Base-by-base conservation (phyloP, 2,888 invertebrate genomes). In the Urechis unicinctus region DNA sequence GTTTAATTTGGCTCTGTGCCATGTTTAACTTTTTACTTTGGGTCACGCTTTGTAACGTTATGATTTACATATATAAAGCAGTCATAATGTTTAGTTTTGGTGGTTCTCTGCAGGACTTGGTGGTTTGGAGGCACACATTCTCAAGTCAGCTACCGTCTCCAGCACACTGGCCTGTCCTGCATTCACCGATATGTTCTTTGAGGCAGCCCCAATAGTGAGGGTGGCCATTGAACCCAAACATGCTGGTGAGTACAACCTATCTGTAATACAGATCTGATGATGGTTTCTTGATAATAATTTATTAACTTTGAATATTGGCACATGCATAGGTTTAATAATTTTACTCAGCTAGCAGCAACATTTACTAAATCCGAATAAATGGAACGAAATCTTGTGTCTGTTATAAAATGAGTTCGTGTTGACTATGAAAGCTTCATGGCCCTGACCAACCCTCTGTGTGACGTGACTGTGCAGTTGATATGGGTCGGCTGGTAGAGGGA, bases 141-240 rank as follows among this genome's bases (percentile, higher is more conserved):
- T 94, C 0, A 91, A 94, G 79, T 91, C 91, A 1, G 93, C 90
- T 0, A 96, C 97, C 0, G 75, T 98, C 24, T 89, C 91, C 49
- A 87, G 84, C 59, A 88, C 85, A 0, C 73, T 88, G 52, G 86
- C 85, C 43, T 93, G 91, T 75, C 90, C 93, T 0, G 86, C 95
- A 0, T 91, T 96, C 71, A 86, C 88, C 50, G 93, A 93, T 71
- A 80, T 90, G 58, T 72, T 73, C 62, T 67, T 75, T 55, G 73
- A 77, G 56, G 59, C 88, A 0, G 86, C 88, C 2, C 96, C 98
- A 0, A 93, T 99, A 58, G 82, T 98, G 1, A 83, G 93, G 59
- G 96, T 98, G 1, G 94, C 96, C 1, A 82, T 98, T 9, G 94
- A 96, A 77, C 91, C 97, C 0, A 68, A 67, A 52, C 65, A 72